Evolutionary conservation across 2,113 vertebrate species (phyloP).

Genomic region (Prionailurus bengalensis): DNA sequence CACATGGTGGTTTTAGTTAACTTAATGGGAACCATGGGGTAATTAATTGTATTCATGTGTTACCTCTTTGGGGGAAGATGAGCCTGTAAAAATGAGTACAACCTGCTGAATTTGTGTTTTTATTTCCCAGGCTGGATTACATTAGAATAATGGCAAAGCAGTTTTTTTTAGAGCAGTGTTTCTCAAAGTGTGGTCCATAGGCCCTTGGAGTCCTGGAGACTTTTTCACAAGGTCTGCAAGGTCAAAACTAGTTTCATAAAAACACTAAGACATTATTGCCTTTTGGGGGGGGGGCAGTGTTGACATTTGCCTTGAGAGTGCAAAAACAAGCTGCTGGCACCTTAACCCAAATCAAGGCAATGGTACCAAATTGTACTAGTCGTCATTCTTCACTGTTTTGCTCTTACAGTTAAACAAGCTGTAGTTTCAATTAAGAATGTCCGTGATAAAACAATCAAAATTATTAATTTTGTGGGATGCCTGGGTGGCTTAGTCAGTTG

Average conservation of each 20-base stretch:
- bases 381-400: background rate
- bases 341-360: background rate
- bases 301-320: background rate
- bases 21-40: background rate
- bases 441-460: background rate
- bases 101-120: background rate
- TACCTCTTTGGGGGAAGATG: background rate
- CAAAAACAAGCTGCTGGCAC: background rate
- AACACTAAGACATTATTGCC: background rate
- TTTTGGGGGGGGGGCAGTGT: background rate
- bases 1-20: background rate
- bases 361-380: background rate
- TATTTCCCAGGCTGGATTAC: background rate
- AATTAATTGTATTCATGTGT: conserved; percentile 17
- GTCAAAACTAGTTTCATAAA: conserved; percentile 17
- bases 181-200: conserved; percentile 31
- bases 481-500: no score
- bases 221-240: background rate
- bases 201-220: background rate
- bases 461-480: background rate
- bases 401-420: background rate
- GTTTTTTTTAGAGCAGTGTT: background rate
- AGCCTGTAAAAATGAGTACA: background rate
- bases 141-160: background rate
- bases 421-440: background rate